Conservation (phyloP, 2,113 vertebrate genomes). For the Myotis lucifugus region DNA sequence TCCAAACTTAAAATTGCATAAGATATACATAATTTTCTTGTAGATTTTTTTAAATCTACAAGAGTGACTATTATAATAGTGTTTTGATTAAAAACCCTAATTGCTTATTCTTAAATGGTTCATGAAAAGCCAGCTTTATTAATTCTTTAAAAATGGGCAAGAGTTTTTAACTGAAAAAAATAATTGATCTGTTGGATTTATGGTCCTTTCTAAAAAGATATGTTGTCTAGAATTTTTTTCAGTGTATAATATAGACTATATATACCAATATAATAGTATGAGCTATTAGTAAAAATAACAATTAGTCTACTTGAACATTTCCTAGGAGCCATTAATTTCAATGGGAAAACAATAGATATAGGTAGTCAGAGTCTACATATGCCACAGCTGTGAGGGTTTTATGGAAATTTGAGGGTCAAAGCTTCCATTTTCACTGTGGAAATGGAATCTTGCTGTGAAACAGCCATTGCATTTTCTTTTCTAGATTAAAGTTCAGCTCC, state of each 20-base stretch:
- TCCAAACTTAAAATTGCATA: constrained; percentile 31
- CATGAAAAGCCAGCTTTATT: constrained; percentile 41
- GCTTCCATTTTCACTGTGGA: background rate
- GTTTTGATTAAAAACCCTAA: background rate
- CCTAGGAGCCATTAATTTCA: background rate
- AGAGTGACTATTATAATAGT: background rate
- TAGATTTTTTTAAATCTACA: background rate
- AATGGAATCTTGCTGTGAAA: constrained; percentile 2
- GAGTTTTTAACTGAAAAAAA: constrained; percentile 23
- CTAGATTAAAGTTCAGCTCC: constrained; percentile 13
- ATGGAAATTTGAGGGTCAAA: background rate
- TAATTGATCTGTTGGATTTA: constrained; percentile 10
- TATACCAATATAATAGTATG: background rate
- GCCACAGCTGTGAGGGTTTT: background rate
- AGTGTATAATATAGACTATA: background rate
- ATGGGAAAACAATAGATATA: background rate
- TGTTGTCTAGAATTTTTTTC: constrained; percentile 26
- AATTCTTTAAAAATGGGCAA: constrained; percentile 44
- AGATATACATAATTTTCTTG: constrained; percentile 10
- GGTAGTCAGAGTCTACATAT: background rate
- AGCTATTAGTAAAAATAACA: background rate
- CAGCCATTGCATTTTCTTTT: background rate
- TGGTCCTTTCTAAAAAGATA: constrained; percentile 10
- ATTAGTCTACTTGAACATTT: background rate
- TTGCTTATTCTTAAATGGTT: background rate